Conservation (phyloP, 2,888 invertebrate genomes). For the Ptychoptera contaminata region DNA sequence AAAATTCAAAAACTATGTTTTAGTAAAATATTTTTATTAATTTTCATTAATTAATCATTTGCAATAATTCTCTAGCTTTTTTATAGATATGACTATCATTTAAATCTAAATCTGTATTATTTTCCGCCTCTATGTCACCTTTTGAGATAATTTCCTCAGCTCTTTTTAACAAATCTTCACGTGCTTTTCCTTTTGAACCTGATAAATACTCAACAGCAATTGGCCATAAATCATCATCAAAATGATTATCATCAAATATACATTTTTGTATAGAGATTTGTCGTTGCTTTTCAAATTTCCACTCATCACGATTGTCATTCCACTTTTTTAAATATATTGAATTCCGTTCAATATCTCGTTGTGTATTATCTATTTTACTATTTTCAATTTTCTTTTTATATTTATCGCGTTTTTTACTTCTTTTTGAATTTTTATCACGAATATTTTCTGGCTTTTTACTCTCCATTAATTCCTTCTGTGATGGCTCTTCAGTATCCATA, state of each 20-base stretch:
- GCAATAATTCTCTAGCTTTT: constrained; percentile 24
- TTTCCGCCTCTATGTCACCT: constrained; percentile 31
- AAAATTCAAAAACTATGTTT: too few species aligned
- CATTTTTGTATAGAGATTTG: constrained; percentile 63
- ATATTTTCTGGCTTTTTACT: constrained; percentile 24
- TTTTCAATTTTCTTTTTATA: constrained; percentile 38
- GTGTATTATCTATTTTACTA: constrained; percentile 35
- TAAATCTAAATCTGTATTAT: constrained; percentile 11
- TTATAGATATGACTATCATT: constrained; percentile 22
- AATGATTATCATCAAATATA: constrained; percentile 41
- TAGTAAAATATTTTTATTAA: neutral
- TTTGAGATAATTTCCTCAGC: constrained; percentile 48
- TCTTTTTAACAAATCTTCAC: constrained; percentile 42
- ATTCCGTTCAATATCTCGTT: constrained; percentile 42
- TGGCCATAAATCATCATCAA: constrained; percentile 47
- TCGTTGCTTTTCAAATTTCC: constrained; percentile 67
- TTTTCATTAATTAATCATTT: constrained; percentile 16
- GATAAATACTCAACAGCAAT: constrained; percentile 54
- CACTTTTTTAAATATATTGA: constrained; percentile 54
- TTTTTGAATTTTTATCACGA: constrained; percentile 39
- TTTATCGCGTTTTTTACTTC: constrained; percentile 49
- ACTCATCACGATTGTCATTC: constrained; percentile 50
- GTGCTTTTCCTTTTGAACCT: constrained; percentile 49
- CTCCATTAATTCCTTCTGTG: constrained; percentile 22
- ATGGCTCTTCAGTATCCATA: constrained; percentile 23